phyloP scores from a whole-genome alignment of 2,113 vertebrate genomes.

The Lampris megalopsis region DNA sequence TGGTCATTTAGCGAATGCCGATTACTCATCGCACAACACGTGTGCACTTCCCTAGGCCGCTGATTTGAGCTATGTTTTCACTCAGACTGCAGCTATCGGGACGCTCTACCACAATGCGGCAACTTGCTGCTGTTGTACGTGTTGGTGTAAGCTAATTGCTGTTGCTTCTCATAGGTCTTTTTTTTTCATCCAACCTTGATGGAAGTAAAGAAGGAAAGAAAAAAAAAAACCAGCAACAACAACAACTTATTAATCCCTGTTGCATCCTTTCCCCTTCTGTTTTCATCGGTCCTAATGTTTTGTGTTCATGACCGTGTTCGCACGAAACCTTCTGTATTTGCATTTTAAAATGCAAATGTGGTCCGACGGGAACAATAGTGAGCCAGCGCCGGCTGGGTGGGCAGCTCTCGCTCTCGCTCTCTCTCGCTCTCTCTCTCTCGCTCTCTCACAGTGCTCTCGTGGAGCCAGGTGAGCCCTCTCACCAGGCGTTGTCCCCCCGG shows the following conservation, averaged over 20 bases:
- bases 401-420: background rate
- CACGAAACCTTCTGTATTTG: slow-evolving; percentile 44
- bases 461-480: slow-evolving; percentile 54
- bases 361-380: slow-evolving; percentile 48
- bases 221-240: no score
- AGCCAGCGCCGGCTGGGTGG: slow-evolving; percentile 28
- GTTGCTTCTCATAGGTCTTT: slow-evolving; percentile 27
- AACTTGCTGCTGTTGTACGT: no score
- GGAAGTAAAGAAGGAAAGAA: slow-evolving; percentile 6
- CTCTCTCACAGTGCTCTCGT: slow-evolving; percentile 35
- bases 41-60: no score
- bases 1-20: background rate
- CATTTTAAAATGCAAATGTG: slow-evolving; percentile 65
- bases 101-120: no score
- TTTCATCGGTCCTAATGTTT: slow-evolving; percentile 28
- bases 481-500: slow-evolving; percentile 41
- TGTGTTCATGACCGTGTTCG: slow-evolving; percentile 3
- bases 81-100: no score
- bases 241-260: background rate
- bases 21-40: no score
- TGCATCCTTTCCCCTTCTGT: background rate
- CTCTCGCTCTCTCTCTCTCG: background rate
- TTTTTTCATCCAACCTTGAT: background rate
- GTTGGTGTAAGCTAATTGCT: slow-evolving; percentile 2
- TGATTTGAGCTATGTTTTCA: no score